Evolutionary conservation across 2,113 vertebrate genomes (phyloP).

Genomic region (Mobula hypostoma): DNA sequence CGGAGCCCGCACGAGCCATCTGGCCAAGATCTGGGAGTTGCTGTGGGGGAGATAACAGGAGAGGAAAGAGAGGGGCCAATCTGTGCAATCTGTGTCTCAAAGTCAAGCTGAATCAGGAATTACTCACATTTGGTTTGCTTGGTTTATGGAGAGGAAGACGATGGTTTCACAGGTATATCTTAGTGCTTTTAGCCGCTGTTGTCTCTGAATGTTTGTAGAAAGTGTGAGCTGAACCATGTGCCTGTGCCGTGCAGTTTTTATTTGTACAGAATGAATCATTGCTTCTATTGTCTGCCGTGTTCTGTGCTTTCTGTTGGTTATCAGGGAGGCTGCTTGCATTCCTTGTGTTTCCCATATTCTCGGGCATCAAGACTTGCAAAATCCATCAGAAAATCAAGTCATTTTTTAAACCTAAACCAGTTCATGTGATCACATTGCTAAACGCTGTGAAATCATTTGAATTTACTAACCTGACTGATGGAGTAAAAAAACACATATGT

Average conservation of each 20-base stretch:
- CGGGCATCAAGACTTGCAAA: conserved; percentile 3
- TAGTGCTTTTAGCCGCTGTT: background rate
- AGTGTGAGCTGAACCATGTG: conserved; percentile 30
- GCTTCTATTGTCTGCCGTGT: conserved; percentile 33
- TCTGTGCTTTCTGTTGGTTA: conserved; percentile 29
- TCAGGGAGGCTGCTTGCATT: conserved; percentile 24
- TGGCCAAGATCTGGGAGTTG: conserved; percentile 38
- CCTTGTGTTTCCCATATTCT: conserved; percentile 23
- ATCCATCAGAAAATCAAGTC: background rate
- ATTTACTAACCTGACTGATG: background rate
- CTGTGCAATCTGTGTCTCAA: conserved; percentile 21
- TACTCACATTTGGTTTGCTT: conserved; percentile 14
- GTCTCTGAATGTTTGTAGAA: conserved; percentile 30
- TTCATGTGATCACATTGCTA: background rate
- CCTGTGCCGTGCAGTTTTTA: conserved; percentile 20
- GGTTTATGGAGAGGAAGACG: conserved; percentile 36
- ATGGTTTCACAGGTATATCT: conserved; percentile 34
- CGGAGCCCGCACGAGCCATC: conserved; percentile 37
- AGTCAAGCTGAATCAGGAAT: conserved; percentile 26
- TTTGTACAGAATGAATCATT: conserved; percentile 37
- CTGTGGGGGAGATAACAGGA: conserved; percentile 36
- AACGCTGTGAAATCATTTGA: background rate
- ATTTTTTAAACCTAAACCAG: background rate
- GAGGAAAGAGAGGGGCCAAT: conserved; percentile 35
- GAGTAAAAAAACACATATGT: conserved; percentile 25